Conservation (phyloP, 2,888 invertebrate genomes). For the Nomada lathburiana region DNA sequence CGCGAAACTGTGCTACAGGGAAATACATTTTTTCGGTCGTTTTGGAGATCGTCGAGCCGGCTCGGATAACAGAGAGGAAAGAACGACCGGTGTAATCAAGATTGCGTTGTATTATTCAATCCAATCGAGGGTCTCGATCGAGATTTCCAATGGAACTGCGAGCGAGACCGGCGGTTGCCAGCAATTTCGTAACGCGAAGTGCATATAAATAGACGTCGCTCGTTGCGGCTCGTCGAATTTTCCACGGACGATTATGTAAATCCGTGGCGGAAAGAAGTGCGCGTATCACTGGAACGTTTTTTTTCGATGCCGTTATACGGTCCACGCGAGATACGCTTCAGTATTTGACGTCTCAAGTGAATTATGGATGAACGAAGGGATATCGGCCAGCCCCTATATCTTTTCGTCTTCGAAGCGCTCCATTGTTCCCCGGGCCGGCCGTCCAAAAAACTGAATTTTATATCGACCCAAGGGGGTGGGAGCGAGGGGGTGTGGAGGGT, state of each 20-base stretch:
- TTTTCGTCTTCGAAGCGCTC: constrained; percentile 19
- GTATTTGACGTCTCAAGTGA: constrained; percentile 37
- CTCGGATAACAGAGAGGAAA: constrained; percentile 11
- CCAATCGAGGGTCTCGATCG: constrained; percentile 6
- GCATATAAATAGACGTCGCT: background rate
- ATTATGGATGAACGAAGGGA: constrained; percentile 40
- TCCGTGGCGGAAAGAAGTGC: too few species aligned
- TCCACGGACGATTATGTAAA: background rate
- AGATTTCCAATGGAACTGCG: constrained; percentile 6
- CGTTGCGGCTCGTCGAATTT: background rate
- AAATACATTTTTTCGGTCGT: constrained; percentile 20
- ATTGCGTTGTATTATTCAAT: constrained; percentile 31
- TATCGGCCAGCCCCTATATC: constrained; percentile 8
- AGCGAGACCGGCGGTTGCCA: background rate
- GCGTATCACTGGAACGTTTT: too few species aligned
- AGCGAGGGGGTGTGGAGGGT: background rate
- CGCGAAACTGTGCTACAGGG: constrained; percentile 3
- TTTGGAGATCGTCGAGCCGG: constrained; percentile 9
- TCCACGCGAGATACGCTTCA: background rate
- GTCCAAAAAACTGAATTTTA: constrained; percentile 22
- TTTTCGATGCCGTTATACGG: too few species aligned
- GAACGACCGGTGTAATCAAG: constrained; percentile 16
- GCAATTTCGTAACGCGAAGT: background rate
- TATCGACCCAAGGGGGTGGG: background rate
- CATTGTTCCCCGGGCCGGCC: constrained; percentile 23